Percentiles rank a stretch among this genome's conserved stretches.
Evolutionary conservation across 2,888 invertebrate genomes (phyloP).

Genomic region (Cryptus armator): DNA sequence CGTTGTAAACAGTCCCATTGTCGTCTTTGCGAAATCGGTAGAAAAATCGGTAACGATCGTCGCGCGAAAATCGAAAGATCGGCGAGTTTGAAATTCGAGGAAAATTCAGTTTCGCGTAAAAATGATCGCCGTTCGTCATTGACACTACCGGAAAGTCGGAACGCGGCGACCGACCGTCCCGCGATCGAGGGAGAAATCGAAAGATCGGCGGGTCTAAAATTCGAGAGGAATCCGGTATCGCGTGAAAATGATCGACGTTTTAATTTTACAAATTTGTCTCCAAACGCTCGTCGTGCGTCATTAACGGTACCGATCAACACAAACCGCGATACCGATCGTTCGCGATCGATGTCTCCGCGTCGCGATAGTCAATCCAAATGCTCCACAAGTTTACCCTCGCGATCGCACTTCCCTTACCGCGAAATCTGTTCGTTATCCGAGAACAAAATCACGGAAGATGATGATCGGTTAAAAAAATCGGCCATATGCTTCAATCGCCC

Average conservation of each 20-base stretch:
- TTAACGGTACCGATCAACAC: neutral
- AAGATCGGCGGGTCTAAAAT: neutral
- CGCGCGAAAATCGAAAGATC: neutral
- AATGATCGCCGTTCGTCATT: neutral
- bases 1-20: neutral
- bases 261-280: neutral
- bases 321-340: neutral
- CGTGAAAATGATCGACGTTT: neutral
- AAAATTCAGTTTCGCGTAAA: neutral
- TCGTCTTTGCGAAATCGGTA: neutral
- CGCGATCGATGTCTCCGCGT: conserved; percentile 14
- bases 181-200: neutral
- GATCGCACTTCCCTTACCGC: neutral
- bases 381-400: conserved; percentile 44
- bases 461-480: neutral
- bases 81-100: neutral
- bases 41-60: neutral
- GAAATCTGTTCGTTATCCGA: neutral
- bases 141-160: neutral
- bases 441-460: neutral
- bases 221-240: too few relatives aligned
- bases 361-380: neutral
- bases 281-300: conserved; percentile 1
- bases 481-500: neutral
- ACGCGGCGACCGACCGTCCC: neutral